Base-by-base conservation (phyloP, 2,113 vertebrate species). In the Gasterosteus aculeatus region DNA sequence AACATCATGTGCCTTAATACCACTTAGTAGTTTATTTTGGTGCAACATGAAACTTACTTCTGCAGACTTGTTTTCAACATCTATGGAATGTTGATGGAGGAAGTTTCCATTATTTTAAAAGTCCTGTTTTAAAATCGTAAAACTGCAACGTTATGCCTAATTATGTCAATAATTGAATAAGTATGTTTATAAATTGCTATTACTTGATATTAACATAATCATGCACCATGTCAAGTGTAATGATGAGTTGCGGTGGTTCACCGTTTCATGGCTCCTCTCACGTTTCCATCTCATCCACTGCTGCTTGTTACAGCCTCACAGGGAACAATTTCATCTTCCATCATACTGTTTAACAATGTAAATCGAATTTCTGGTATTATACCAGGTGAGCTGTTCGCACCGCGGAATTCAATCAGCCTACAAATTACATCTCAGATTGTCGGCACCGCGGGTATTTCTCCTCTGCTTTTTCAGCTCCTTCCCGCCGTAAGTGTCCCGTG, bases 351-450 rank as follows among this genome's bases (percentile, higher is more conserved):
- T 58, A 57, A 60, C 69, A 59, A 44, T 71, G 51, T 35, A 72
- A 77, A 65, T 61, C 33, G 38, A 31, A 75, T 72, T 70, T 26
- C 31, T 74, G 57, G 73, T 38, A 67, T 79, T 74, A 65, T 66
- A 64, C 75, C 67, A 70, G 26, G 35, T 53, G 62, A 68, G 49
- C 6, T 44, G 22, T 31, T 71, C 33, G 60, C 70, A 60, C 63
- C 72, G 22, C 33, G 15, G 29, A 65, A 71, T 44, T 51, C 62
- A 78, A 74, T 87, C 77, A 78, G 58, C 49, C 73, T 67, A 22
- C 18, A 70, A 66, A 71, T 39, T 9, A 51, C 57, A 54, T 56
- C 53, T 49, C 19, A 54, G 61, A 83, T 38, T 69, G 54, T 14
- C 29, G 3, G 70, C 63, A 47, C 44, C 5, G 31, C 63, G 69